These are phyloP conservation scores for Coenonympha arcania DNA, from an alignment of 2,888 invertebrate genomes.

Conservation along the genomic window DNA sequence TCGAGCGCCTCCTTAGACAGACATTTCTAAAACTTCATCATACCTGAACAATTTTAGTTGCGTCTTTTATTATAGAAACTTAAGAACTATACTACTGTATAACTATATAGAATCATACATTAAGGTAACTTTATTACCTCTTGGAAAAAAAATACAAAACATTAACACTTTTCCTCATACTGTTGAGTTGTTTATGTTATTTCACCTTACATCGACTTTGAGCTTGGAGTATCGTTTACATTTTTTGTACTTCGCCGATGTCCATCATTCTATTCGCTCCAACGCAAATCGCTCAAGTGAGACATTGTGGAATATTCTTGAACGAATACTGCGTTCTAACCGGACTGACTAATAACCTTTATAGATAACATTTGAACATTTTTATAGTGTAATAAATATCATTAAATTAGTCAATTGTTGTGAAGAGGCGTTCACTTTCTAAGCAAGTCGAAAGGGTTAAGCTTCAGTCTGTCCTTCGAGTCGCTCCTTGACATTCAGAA, in stretches of 20 bases:
- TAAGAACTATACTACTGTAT: neutral
- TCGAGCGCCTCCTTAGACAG: conserved; percentile 62
- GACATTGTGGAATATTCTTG: neutral
- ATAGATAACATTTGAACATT: conserved; percentile 21
- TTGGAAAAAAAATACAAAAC: no score
- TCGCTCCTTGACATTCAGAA: conserved; percentile 74
- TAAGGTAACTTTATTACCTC: no score
- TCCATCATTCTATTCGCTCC: neutral
- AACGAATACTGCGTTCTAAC: neutral
- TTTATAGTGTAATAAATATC: conserved; percentile 7
- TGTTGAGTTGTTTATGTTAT: neutral
- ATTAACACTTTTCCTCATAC: neutral
- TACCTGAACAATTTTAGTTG: neutral
- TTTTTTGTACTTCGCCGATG: neutral
- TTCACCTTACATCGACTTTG: neutral
- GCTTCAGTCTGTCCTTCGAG: conserved; percentile 68
- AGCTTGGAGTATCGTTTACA: neutral
- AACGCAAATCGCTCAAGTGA: neutral
- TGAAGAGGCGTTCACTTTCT: conserved; percentile 39
- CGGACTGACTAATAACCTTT: neutral
- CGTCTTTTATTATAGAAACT: neutral
- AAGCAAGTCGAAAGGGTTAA: conserved; percentile 59
- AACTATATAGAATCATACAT: neutral
- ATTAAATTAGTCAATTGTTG: conserved; percentile 24
- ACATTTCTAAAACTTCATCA: conserved; percentile 18